Base-by-base conservation (phyloP, 1,140 invertebrate species). In the Tetraneura akinire region DNA sequence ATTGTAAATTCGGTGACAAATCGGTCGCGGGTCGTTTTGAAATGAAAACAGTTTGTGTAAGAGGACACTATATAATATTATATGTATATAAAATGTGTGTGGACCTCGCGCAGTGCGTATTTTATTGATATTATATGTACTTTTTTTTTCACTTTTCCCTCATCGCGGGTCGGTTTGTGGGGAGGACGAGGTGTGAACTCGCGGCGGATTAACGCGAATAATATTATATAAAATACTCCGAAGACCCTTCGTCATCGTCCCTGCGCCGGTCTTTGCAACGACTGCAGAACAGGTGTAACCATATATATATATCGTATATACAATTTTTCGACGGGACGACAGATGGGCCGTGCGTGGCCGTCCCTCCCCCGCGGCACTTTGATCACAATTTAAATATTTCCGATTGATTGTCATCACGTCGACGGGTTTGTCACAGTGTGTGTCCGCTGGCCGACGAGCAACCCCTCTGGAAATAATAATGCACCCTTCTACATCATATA, bases 311-410 rank as follows among this genome's bases (percentile, higher is more conserved):
- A 29, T 16, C n/a, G 9, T 9, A 4, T 23, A 14, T 68, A 21
- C 21, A 45, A n/a, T 60, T 45, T 47, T 76, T 9, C 55, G 47
- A 5, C 26, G 55, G 11, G 49, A 3, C 37, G 55, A 78, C 74
- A 78, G 74, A 78, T 78, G 74, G 71, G 55, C 74, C 32, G 32
- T 37, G 32, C 32, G 8, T 3, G 8, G 29, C 37, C 74, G 55
- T 23, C 47, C 45, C 23, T 16, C 0, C 64, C 68, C 68, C 23
- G 47, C 26, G 74, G 74, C 74, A 78, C 74, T 78, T 78, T 78
- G 74, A 78, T 78, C 55, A 62, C 74, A 78, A 78, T 78, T 78
- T 78, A 78, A 78, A 78, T 78, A 78, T 78, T 78, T 78, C 74
- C 74, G 74, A 78, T 78, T 78, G 74, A 78, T 78, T 78, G 74